A percentile compares a stretch with the other conserved stretches of the same genome.
phyloP scores from a whole-genome alignment of 2,113 vertebrate species.

The Odocoileus hemionus region DNA sequence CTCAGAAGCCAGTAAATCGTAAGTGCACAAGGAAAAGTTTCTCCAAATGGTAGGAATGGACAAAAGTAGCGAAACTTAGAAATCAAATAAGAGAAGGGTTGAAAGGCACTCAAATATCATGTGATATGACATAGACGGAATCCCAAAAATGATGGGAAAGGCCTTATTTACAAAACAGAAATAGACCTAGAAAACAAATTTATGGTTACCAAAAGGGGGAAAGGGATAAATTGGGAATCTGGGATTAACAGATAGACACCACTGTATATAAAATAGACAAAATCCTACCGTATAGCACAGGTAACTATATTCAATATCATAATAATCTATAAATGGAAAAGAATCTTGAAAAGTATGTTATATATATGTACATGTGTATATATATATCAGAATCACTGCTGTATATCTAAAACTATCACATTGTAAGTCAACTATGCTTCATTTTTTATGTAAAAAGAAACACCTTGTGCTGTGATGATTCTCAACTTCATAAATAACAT shows the following conservation, averaged over 20 bases:
- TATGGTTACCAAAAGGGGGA: background rate
- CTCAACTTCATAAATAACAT: background rate
- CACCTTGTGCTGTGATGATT: background rate
- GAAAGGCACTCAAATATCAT: background rate
- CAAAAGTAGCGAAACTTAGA: background rate
- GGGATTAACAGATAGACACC: background rate
- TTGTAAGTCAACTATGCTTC: background rate
- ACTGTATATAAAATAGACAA: background rate
- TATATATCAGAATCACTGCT: background rate
- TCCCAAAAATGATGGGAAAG: background rate
- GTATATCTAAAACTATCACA: background rate
- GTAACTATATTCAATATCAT: background rate
- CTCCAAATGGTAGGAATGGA: background rate
- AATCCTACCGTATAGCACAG: background rate
- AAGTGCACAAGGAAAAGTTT: background rate
- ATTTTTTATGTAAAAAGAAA: background rate
- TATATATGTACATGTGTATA: background rate
- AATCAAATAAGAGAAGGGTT: background rate
- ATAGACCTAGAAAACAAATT: background rate
- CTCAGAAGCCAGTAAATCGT: background rate
- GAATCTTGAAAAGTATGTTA: background rate
- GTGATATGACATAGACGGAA: background rate
- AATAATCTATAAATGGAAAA: background rate
- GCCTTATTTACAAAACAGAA: background rate
- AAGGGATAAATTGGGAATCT: background rate